These are phyloP conservation scores for Cromileptes altivelis DNA, from an alignment of 2,113 vertebrate genomes.

Conservation along the genomic window DNA sequence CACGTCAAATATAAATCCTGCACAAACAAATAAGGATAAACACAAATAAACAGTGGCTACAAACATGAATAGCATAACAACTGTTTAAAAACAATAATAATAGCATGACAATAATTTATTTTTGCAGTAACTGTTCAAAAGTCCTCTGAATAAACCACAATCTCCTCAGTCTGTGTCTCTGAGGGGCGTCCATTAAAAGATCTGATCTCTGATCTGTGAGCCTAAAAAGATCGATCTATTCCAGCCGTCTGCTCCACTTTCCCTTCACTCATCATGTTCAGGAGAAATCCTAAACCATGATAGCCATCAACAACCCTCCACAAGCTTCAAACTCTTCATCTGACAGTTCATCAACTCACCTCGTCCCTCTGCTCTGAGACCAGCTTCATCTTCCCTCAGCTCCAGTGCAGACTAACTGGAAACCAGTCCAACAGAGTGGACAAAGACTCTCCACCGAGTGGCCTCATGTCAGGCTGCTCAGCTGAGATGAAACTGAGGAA, in stretches of 20 bases:
- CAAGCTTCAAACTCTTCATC: not conserved
- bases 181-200: not conserved
- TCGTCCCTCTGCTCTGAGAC: conserved; percentile 17
- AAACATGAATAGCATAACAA: not conserved
- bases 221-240: not conserved
- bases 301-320: not conserved
- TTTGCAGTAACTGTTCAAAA: not conserved
- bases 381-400: conserved; percentile 55
- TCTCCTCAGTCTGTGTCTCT: not conserved
- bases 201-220: not conserved
- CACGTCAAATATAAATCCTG: not conserved
- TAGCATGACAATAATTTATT: not conserved
- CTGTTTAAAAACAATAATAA: not conserved
- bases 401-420: not conserved
- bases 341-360: conserved; percentile 34
- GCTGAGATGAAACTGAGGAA: conserved; percentile 11
- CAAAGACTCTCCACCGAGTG: accelerated
- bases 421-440: conserved; percentile 1
- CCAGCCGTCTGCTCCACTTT: not conserved
- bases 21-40: not conserved
- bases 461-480: conserved; percentile 6
- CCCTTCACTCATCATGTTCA: not conserved
- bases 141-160: not conserved
- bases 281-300: not conserved
- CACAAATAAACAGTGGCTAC: not conserved